These are phyloP conservation scores for Sinocyclocheilus maitianheensis DNA, from an alignment of 2,113 vertebrate species.

Conservation along the genomic window DNA sequence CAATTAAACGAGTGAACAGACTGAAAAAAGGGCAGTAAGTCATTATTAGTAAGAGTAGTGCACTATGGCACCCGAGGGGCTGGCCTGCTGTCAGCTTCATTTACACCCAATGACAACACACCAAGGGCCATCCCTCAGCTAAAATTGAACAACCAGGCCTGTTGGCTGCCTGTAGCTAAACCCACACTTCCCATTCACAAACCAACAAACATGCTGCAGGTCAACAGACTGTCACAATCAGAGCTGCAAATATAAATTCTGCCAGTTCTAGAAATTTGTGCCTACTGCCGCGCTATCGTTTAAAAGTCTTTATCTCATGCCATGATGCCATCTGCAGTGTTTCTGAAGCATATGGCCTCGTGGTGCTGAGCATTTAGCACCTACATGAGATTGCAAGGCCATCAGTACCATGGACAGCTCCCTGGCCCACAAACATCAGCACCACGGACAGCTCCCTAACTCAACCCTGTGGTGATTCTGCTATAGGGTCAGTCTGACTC, in stretches of 20 bases:
- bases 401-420: constrained; percentile 51
- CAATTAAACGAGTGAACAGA: no score
- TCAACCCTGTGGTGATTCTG: not conserved
- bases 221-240: constrained; percentile 10
- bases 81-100: constrained; percentile 23
- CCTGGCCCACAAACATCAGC: not conserved
- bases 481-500: not conserved
- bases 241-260: not conserved
- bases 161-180: not conserved
- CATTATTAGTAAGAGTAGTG: not conserved
- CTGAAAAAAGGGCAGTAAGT: not conserved
- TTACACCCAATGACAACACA: constrained; percentile 19
- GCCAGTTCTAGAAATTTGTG: constrained; percentile 13
- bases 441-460: not conserved
- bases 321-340: constrained; percentile 48
- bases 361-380: constrained; percentile 37
- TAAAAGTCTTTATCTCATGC: constrained; percentile 42
- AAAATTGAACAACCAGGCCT: not conserved
- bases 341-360: constrained; percentile 43
- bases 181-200: not conserved
- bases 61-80: not conserved
- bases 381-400: constrained; percentile 22
- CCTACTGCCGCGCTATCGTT: not conserved
- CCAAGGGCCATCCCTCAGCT: not conserved
- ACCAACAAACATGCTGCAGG: constrained; percentile 18